Evolutionary conservation across 2,888 invertebrate species (phyloP).

Genomic region (Achlya flavicornis): DNA sequence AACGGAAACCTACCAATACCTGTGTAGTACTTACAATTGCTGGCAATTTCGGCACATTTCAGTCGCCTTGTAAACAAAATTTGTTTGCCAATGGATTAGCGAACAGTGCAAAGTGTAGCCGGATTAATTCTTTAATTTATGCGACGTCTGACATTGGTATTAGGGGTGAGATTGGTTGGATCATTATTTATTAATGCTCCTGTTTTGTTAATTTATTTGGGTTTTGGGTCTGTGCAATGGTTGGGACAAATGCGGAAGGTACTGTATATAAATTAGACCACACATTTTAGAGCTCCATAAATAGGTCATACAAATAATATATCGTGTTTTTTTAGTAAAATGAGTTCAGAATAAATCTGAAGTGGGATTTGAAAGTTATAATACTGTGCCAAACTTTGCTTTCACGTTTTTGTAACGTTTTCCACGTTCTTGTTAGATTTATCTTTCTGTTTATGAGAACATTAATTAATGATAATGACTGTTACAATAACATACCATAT

Average conservation of each 20-base stretch:
- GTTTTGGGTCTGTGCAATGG: not conserved
- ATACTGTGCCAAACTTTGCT: too few relatives aligned
- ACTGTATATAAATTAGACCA: not conserved
- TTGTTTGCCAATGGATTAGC: constrained; percentile 4
- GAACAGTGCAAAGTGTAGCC: not conserved
- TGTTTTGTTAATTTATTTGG: constrained; percentile 7
- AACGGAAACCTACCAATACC: not conserved
- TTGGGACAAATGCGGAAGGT: not conserved
- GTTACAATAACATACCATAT: not conserved
- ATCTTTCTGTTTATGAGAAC: not conserved
- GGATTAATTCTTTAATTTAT: constrained; percentile 4
- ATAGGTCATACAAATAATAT: not conserved
- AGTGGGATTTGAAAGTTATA: not conserved
- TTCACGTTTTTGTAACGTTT: not conserved
- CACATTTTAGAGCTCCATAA: not conserved
- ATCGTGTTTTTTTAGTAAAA: not conserved
- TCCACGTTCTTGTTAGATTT: not conserved
- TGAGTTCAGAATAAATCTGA: not conserved
- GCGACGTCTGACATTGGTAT: constrained; percentile 1
- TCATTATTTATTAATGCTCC: constrained; percentile 38
- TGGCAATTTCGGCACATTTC: not conserved
- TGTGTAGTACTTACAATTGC: not conserved
- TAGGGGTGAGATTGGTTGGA: constrained; percentile 11
- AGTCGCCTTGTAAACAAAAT: not conserved
- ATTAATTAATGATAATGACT: not conserved